Evolutionary conservation across 37 sponge, comb jelly and placozoan genomes (phyloP).

Genomic region (Axinella damicornis): DNA sequence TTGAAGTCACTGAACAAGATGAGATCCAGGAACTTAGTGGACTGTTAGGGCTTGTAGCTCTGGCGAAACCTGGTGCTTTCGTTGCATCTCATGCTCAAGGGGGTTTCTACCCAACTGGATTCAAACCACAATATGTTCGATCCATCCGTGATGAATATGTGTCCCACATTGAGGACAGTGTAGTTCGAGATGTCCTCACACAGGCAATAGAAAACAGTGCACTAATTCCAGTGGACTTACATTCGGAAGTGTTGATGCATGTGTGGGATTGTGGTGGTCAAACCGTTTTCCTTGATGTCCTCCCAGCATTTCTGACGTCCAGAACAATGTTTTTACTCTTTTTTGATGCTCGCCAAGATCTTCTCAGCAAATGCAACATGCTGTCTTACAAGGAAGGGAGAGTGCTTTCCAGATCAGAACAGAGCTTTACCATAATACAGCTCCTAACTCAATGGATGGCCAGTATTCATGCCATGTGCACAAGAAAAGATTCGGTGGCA

Average conservation of each 20-base stretch:
- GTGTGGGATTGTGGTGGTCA: constrained; percentile 83
- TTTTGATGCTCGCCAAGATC: constrained; percentile 51
- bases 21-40: constrained; percentile 20
- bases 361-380: background rate
- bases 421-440: constrained; percentile 13
- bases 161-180: no score
- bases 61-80: no score
- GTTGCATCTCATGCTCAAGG: no score
- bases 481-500: no score
- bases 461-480: constrained; percentile 25
- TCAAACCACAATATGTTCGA: background rate
- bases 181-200: background rate
- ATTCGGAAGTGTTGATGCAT: no score
- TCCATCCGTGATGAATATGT: no score
- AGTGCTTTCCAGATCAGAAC: no score
- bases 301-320: constrained; percentile 60
- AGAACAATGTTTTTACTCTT: constrained; percentile 52
- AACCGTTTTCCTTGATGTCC: constrained; percentile 44
- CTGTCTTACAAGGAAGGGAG: constrained; percentile 16
- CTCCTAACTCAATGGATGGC: constrained; percentile 53
- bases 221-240: background rate
- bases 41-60: constrained; percentile 1
- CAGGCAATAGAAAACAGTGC: background rate
- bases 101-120: background rate
- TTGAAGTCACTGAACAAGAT: constrained; percentile 31